A percentile compares a stretch with the other conserved stretches of the same genome.
Conservation (phyloP, 1,140 invertebrate species). For the Chironomus striatipennis region DNA sequence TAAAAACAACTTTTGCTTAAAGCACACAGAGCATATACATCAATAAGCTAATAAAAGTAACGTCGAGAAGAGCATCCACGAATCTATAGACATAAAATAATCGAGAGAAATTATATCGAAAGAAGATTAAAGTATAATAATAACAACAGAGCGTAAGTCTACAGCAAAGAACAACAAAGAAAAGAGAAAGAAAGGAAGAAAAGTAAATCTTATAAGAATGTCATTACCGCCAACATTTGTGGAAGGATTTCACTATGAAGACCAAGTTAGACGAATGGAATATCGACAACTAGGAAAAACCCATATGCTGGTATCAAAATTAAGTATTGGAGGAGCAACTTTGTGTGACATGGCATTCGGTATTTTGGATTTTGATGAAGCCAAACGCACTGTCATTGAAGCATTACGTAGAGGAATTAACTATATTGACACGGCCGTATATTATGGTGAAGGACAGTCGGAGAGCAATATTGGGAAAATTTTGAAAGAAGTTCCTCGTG, state of each 20-base stretch:
- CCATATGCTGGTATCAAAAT: slow-evolving; percentile 47
- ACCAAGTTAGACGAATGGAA: slow-evolving; percentile 44
- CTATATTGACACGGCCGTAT: slow-evolving; percentile 85
- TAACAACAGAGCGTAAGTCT: too few species aligned
- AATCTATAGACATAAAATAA: too few species aligned
- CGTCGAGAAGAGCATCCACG: too few species aligned
- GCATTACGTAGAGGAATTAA: slow-evolving; percentile 75
- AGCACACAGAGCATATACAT: too few species aligned
- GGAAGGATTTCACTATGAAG: slow-evolving; percentile 49
- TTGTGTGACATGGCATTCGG: slow-evolving; percentile 28
- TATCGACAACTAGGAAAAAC: slow-evolving; percentile 50
- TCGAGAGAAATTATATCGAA: too few species aligned
- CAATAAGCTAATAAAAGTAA: too few species aligned
- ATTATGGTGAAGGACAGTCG: slow-evolving; percentile 80
- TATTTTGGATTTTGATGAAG: slow-evolving; percentile 47
- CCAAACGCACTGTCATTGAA: slow-evolving; percentile 56
- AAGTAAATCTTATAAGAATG: slow-evolving; percentile 49
- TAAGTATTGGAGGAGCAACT: slow-evolving; percentile 49
- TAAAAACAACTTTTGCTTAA: too few species aligned
- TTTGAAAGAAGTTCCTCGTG: slow-evolving; percentile 64
- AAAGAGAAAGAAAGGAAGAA: neutral
- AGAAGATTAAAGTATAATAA: too few species aligned
- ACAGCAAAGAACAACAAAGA: too few species aligned
- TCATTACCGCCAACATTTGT: slow-evolving; percentile 44
- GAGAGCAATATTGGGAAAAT: slow-evolving; percentile 77